These are phyloP conservation scores for Bungarus multicinctus DNA, from an alignment of 2,113 vertebrate species.

Conservation along the genomic window DNA sequence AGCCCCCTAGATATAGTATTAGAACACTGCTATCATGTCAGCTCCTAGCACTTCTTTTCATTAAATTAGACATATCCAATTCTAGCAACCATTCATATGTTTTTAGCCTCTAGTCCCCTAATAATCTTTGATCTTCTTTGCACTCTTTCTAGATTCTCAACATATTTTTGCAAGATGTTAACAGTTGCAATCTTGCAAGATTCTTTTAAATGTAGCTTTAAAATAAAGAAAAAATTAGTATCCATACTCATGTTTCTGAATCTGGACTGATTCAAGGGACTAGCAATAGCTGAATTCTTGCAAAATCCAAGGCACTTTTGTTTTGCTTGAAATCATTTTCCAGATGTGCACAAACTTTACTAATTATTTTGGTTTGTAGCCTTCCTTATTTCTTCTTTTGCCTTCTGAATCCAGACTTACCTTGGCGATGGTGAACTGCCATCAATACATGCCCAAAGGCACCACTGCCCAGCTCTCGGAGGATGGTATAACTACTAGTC, in stretches of 20 bases:
- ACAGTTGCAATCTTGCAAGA: neutral
- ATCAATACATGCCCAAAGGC: constrained; percentile 87
- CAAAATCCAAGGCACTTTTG: neutral
- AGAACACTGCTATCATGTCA: neutral
- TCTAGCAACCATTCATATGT: neutral
- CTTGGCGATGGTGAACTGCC: constrained; percentile 78
- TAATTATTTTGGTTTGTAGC: neutral
- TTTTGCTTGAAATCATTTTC: neutral
- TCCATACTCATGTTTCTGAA: neutral
- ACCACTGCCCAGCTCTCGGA: constrained; percentile 83
- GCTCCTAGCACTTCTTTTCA: neutral
- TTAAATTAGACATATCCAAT: neutral
- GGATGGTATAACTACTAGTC: constrained; percentile 74
- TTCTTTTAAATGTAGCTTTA: neutral
- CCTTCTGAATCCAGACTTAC: constrained; percentile 56
- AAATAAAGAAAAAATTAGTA: neutral
- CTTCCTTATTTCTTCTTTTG: neutral
- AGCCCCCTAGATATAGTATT: neutral
- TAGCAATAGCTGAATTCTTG: neutral
- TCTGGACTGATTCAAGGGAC: neutral
- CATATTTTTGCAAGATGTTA: neutral
- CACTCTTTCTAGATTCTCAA: neutral
- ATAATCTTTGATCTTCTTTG: neutral
- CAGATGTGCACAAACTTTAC: neutral
- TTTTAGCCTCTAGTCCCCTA: neutral